Base-by-base conservation (phyloP, 2,888 invertebrate genomes). In the Scaptodrosophila latifasciaeformis region DNA sequence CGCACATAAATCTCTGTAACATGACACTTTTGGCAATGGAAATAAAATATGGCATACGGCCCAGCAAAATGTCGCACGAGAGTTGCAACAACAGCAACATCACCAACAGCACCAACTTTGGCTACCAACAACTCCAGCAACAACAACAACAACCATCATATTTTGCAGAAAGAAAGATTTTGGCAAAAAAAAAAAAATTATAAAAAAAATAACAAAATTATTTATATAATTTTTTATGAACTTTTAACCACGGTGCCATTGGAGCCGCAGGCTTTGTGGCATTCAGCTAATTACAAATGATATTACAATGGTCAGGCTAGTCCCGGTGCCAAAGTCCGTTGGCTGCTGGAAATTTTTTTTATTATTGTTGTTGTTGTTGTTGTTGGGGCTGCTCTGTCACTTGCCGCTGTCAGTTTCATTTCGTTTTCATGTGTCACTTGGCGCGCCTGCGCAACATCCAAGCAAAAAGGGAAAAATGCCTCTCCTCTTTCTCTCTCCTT, bases 11-110 rank as follows among this genome's bases (percentile, higher is more conserved):
- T 85, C 84, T 82, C 75, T 76, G 84, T 80, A 85, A 85, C 85
- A 85, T 85, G 85, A 85, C 85, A 85, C 85, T 85, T 85, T 85
- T 85, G 85, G 85, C 85, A 85, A 84, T 84, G 82, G 76, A 82
- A 81, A 83, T 84, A 85, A 85, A 82, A 84, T 85, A 85, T 85
- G 84, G 81, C 70, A 79, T 78, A 70, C 72, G 67, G 59, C 65
- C 72, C 70, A 72, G 65, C 71, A 79, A 81, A 81, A 81, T 83
- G 84, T 82, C 81, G 83, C 81, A 81, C 72, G 12, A 55, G 53
- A 43, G 42, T 59, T 62, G 55, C 54, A 60, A 58, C 59, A 46
- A 53, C 66, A 60, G 49, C 55, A 55, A 10, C 58, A 65, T 13
- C 53, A 61, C 17, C 46, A 59, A 6, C 40, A 46, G 4, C 47